Evolutionary conservation across 2,888 invertebrate genomes (phyloP).

Genomic region (Caradrina kadenii): DNA sequence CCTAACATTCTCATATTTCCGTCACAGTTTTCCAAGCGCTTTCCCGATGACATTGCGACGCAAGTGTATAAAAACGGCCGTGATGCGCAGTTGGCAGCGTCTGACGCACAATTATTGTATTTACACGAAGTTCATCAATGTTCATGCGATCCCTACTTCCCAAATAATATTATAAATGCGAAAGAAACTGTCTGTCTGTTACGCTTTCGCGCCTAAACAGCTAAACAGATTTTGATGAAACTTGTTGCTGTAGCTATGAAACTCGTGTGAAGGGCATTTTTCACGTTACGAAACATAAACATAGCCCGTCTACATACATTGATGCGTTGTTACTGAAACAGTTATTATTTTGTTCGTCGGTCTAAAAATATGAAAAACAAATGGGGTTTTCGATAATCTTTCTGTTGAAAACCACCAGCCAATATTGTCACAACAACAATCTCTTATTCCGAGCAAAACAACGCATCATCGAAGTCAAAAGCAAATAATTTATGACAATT

Average conservation of each 20-base stretch:
- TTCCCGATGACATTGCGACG: constrained; percentile 45
- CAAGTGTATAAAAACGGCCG: constrained; percentile 34
- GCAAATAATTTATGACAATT: no score
- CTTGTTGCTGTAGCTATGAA: not conserved
- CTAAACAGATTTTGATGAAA: no score
- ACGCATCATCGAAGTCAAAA: not conserved
- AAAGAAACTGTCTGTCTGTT: not conserved
- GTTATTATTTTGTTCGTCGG: not conserved
- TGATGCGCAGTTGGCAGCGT: constrained; percentile 61
- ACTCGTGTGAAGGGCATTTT: no score
- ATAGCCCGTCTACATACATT: not conserved
- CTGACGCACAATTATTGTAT: constrained; percentile 50
- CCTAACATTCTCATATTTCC: constrained; percentile 38
- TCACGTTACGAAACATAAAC: not conserved
- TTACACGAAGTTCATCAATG: constrained; percentile 32
- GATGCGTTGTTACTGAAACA: not conserved
- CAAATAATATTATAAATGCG: no score
- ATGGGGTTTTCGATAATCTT: not conserved
- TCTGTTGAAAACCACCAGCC: not conserved
- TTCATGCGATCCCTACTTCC: no score
- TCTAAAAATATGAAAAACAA: not conserved
- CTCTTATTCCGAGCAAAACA: not conserved
- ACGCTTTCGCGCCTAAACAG: no score
- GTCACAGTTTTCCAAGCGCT: constrained; percentile 35
- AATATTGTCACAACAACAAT: not conserved